Conservation (phyloP, 1,140 invertebrate genomes). For the Pogonomyrmex californicus region DNA sequence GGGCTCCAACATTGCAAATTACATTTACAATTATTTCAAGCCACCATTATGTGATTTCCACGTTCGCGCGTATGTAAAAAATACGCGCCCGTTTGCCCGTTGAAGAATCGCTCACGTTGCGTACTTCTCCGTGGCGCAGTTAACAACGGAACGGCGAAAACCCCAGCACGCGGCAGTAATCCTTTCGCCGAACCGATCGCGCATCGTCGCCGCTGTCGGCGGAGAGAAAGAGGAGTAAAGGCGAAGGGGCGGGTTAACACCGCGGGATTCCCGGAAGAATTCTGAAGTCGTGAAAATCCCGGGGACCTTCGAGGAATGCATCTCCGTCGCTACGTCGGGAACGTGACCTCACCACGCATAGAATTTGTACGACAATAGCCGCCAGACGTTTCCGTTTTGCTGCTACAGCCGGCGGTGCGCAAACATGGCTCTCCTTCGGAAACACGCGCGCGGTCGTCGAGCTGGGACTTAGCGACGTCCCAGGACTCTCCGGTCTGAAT, state of each 20-base stretch:
- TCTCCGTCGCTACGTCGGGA: constrained; percentile 43
- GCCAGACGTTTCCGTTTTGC: constrained; percentile 56
- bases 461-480: constrained; percentile 17
- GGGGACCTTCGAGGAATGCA: constrained; percentile 51
- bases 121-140: background rate
- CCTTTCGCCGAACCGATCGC: constrained; percentile 12
- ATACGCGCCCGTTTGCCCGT: background rate
- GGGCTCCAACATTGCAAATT: too few species aligned
- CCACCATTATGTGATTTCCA: background rate
- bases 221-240: background rate
- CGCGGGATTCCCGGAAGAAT: constrained; percentile 49
- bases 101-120: background rate
- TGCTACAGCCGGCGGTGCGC: background rate
- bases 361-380: constrained; percentile 60
- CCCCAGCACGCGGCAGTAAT: constrained; percentile 9
- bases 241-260: constrained; percentile 17
- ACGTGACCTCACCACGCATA: constrained; percentile 56
- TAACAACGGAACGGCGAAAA: background rate
- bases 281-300: constrained; percentile 61
- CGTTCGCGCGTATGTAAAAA: too few species aligned
- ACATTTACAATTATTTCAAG: background rate
- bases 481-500: constrained; percentile 56
- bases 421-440: constrained; percentile 21
- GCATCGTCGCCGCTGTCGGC: background rate
- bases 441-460: constrained; percentile 42